Base-by-base conservation (phyloP, 2,113 vertebrate genomes). In the Hyla sarda region DNA sequence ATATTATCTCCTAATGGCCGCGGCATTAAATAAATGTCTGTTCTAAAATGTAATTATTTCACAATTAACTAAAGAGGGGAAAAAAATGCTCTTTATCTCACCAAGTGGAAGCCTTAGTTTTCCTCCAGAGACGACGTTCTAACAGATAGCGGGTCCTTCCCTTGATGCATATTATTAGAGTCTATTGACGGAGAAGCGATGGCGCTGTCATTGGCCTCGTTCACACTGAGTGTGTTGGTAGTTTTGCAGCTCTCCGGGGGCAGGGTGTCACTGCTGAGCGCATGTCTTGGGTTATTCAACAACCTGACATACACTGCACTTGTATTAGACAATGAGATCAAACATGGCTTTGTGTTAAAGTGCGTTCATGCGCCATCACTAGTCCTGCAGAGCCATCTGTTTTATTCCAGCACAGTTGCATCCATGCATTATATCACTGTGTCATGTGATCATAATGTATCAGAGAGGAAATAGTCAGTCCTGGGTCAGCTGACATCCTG, bases 141-240 rank as follows among this genome's bases (percentile, higher is more conserved):
- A 93, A 94, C 94, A 96, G 95, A 93, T 94, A 92, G 91, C 88
- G 89, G 94, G 92, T 93, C 90, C 94, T 91, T 97, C 97, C 96
- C 97, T 93, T 91, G 97, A 93, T 96, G 94, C 94, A 93, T 94
- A 96, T 98, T 97, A 97, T 97, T 96, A 96, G 93, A 96, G 93
- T 95, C 93, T 95, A 97, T 96, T 96, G 96, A 96, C 96, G 96
- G 96, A 97, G 96, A 96, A 96, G 95, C 95, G 94, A 94, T 97
- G 97, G 96, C 95, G 94, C 96, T 97, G 96, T 96, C 96, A 95
- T 92, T 96, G 97, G 95, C 94, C 95, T 96, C 97, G 95, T 95
- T 98, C 96, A 96, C 96, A 95, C 90, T 95, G 95, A 95, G 95
- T 94, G 91, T 97, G 95, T 97, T 97, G 95, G 93, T 96, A 48